These are phyloP conservation scores for Limnodromus scolopaceus DNA, from an alignment of 2,797 vertebrate species.

Conservation along the genomic window DNA sequence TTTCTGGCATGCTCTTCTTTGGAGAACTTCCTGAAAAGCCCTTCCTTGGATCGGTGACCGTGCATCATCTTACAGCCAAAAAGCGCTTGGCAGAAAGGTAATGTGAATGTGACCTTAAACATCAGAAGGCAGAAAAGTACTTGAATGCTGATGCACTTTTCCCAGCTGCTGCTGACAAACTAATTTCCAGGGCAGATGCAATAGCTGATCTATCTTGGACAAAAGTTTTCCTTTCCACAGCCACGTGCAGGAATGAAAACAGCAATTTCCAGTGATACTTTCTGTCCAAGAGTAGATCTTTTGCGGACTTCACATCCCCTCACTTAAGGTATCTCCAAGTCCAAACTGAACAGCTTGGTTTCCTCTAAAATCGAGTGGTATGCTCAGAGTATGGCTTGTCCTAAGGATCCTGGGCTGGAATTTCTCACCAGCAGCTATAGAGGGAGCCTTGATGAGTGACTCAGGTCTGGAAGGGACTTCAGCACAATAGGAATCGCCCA, in stretches of 20 bases:
- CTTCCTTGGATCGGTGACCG: not conserved
- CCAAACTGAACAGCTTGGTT: not conserved
- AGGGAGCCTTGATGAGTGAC: not conserved
- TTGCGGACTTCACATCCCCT: not conserved
- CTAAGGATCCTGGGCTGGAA: not conserved
- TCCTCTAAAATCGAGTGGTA: not conserved
- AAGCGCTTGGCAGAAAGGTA: not conserved
- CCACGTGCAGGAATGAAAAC: not conserved
- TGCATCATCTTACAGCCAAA: not conserved
- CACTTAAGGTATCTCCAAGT: accelerated
- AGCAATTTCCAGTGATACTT: not conserved
- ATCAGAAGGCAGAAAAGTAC: not conserved
- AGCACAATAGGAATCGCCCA: not conserved
- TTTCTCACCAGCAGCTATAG: not conserved
- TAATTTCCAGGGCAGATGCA: not conserved
- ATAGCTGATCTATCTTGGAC: not conserved
- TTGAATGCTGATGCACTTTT: not conserved
- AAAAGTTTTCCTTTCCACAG: not conserved
- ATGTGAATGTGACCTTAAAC: not conserved
- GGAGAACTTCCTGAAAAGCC: not conserved
- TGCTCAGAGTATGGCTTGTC: not conserved
- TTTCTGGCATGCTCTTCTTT: not conserved
- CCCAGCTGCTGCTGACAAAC: constrained; percentile 5
- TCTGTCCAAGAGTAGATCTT: not conserved
- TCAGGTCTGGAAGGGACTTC: not conserved